These are phyloP conservation scores for Galbula dea DNA, from an alignment of 2,113 vertebrate genomes.

Conservation along the genomic window DNA sequence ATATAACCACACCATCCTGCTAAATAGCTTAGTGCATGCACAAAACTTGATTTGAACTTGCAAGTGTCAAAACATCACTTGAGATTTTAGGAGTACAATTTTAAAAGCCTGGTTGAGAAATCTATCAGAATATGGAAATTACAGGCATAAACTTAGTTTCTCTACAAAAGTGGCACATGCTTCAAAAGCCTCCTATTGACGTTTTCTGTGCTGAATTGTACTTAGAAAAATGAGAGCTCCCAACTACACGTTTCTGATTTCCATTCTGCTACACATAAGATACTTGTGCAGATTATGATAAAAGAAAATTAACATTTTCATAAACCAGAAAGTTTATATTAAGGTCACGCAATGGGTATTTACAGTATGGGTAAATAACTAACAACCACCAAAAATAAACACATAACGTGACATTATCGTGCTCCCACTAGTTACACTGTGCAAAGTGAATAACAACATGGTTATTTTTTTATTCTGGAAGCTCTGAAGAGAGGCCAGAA, in stretches of 20 bases:
- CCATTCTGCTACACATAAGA: background rate
- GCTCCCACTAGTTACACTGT: background rate
- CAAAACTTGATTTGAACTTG: background rate
- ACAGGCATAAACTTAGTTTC: background rate
- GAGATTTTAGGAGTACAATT: background rate
- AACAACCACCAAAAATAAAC: background rate
- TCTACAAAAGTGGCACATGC: background rate
- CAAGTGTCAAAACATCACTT: background rate
- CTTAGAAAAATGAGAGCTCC: background rate
- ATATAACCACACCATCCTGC: fast-evolving
- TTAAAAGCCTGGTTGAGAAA: background rate
- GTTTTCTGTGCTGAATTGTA: background rate
- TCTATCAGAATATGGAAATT: slow-evolving; percentile 15
- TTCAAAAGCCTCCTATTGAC: background rate
- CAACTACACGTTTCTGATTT: background rate
- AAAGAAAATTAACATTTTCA: background rate
- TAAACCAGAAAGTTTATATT: background rate
- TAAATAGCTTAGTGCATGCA: background rate
- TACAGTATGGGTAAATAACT: background rate
- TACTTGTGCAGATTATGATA: background rate
- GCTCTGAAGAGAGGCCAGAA: background rate
- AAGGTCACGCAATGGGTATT: background rate
- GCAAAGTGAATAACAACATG: background rate
- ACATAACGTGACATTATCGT: background rate
- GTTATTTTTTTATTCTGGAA: background rate